Base-by-base conservation (phyloP, 1,140 invertebrate species). In the Drosophila pruinosa region DNA sequence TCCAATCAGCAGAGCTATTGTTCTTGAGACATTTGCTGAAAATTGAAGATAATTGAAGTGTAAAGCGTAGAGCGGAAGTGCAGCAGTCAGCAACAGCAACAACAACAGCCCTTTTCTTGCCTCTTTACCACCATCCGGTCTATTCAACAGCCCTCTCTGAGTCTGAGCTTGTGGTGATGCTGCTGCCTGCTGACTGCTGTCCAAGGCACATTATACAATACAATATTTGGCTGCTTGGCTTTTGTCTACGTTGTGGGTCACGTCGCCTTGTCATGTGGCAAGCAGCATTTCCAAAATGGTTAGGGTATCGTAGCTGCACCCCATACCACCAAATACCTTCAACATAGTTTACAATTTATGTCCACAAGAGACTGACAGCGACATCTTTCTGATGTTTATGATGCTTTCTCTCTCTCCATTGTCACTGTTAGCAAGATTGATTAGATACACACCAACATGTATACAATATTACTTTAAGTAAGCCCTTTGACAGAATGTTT, bases 21-120 rank as follows among this genome's bases (percentile, higher is more conserved):
- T 86, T 86, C 82, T 86, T 88, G 82, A 86, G 82, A 86, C 82
- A 81, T 86, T 86, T 74, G 79, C 82, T 56, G 82, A 75, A 86
- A 86, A 86, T 86, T 86, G 82, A 86, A 86, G 82, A 86, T 86
- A 86, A 86, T 86, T 86, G 82, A 86, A 86, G 82, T 86, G 82
- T 86, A 82, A 88, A 86, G 79, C 82, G 82, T 78, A 54, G 69
- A 72, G 71, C 82, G 82, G 82, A 86, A 86, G 82, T 86, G 78
- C 80, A 85, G 69, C 80, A 85, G 81, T 83, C 80, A 85, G 80
- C 80, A 79, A 22, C 63, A 26, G 24, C 38, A 48, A 15, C 41
- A 34, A 4, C 52, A 45, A 17, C 48, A 5, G 3, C 12, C 4
- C 45, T 15, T 50, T 15, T n/a, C 10, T 34, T 34, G 6, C 2